phyloP scores from a whole-genome alignment of 2,113 vertebrate species.

The Sturnira hondurensis region DNA sequence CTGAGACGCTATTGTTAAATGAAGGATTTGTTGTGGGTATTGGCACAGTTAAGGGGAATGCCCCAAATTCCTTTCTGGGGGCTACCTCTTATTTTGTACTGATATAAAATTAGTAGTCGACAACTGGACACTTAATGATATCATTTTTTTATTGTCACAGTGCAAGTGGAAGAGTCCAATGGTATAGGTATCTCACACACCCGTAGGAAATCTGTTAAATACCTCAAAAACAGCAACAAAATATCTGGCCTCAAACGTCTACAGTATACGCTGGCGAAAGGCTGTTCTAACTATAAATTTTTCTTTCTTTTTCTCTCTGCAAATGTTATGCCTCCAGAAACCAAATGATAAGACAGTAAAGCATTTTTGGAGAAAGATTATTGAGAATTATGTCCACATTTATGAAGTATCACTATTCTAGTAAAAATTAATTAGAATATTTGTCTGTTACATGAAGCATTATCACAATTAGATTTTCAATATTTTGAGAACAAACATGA shows the following conservation, averaged over 20 bases:
- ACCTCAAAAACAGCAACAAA: background rate
- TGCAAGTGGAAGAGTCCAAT: background rate
- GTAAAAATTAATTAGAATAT: background rate
- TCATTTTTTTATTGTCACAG: background rate
- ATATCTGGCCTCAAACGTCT: background rate
- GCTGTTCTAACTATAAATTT: background rate
- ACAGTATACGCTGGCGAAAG: background rate
- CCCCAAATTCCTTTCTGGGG: background rate
- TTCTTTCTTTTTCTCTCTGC: background rate
- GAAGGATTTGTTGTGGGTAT: background rate
- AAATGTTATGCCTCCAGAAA: background rate
- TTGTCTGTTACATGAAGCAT: background rate
- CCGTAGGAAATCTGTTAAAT: background rate
- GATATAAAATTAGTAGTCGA: background rate
- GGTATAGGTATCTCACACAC: background rate
- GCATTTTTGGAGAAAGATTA: background rate
- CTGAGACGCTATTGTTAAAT: background rate
- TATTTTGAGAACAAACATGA: background rate
- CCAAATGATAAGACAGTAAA: background rate
- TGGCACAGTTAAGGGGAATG: background rate
- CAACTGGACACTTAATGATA: background rate
- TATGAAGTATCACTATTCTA: background rate
- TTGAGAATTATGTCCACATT: background rate
- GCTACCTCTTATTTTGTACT: background rate
- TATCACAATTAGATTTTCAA: background rate